Evolutionary conservation across 2,888 invertebrate genomes (phyloP).

Genomic region (Rugalucina vietnamica): DNA sequence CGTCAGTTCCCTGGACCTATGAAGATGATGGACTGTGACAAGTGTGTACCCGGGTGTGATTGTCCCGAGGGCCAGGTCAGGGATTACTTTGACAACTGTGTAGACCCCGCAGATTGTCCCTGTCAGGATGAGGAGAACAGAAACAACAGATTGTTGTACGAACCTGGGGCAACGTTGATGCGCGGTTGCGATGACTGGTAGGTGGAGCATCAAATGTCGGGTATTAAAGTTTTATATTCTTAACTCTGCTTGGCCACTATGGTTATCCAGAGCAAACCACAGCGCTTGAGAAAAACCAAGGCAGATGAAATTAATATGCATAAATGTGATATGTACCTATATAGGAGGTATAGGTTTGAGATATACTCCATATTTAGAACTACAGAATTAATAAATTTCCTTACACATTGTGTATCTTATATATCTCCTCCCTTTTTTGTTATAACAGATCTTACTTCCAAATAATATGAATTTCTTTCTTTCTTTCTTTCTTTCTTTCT

Average conservation of each 20-base stretch:
- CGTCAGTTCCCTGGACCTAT: slow-evolving; percentile 26
- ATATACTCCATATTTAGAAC: too few relatives aligned
- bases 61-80: slow-evolving; percentile 44
- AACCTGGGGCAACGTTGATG: slow-evolving; percentile 31
- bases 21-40: slow-evolving; percentile 57
- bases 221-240: too few relatives aligned
- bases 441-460: background rate
- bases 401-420: too few relatives aligned
- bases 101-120: slow-evolving; percentile 48
- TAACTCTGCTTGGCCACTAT: too few relatives aligned
- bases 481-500: background rate
- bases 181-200: slow-evolving; percentile 58
- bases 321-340: too few relatives aligned
- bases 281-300: too few relatives aligned
- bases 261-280: too few relatives aligned
- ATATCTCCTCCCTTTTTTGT: background rate
- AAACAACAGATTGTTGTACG: slow-evolving; percentile 15
- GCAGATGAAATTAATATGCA: too few relatives aligned
- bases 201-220: too few relatives aligned
- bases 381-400: too few relatives aligned
- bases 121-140: slow-evolving; percentile 51
- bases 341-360: too few relatives aligned
- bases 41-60: slow-evolving; percentile 58
- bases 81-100: slow-evolving; percentile 49
- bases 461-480: background rate